Conservation (phyloP, 2,797 vertebrate species). For the Astyanax mexicanus region DNA sequence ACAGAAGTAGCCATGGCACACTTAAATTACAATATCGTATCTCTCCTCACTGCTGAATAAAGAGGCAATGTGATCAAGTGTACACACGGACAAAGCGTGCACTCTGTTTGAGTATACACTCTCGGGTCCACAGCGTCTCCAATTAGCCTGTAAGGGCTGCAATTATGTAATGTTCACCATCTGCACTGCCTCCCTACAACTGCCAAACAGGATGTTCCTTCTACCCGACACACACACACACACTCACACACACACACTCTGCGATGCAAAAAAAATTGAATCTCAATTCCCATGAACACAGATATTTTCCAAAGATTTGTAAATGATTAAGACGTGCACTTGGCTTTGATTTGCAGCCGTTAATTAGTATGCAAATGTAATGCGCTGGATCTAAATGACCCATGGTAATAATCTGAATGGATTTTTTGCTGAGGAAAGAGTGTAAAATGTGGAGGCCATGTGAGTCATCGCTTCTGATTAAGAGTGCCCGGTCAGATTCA, state of each 20-base stretch:
- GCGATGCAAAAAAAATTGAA: constrained; percentile 1
- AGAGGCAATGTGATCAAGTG: constrained; percentile 7
- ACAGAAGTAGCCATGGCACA: background rate
- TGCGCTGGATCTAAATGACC: background rate
- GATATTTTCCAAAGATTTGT: constrained; percentile 13
- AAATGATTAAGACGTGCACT: constrained; percentile 12
- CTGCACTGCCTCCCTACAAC: constrained; percentile 66
- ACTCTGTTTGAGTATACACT: constrained; percentile 65
- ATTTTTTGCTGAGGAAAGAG: background rate
- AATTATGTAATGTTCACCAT: constrained; percentile 80
- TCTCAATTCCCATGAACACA: background rate
- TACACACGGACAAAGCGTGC: constrained; percentile 34
- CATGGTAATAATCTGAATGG: background rate
- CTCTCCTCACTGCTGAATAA: background rate
- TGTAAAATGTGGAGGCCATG: background rate
- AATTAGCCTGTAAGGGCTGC: constrained; percentile 69
- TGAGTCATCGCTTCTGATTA: constrained; percentile 7
- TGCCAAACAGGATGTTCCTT: constrained; percentile 59
- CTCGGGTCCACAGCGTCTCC: constrained; percentile 63
- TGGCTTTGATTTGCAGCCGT: constrained; percentile 4
- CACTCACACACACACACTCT: constrained; percentile 47
- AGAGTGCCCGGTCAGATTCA: background rate
- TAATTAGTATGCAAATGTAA: constrained; percentile 14
- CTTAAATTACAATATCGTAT: background rate
- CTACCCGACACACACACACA: constrained; percentile 47